Evolutionary conservation across 1,140 invertebrate genomes (phyloP), one percentile per base, ranked within the genome.

Genomic region (Thalassaphorura encarpata): DNA sequence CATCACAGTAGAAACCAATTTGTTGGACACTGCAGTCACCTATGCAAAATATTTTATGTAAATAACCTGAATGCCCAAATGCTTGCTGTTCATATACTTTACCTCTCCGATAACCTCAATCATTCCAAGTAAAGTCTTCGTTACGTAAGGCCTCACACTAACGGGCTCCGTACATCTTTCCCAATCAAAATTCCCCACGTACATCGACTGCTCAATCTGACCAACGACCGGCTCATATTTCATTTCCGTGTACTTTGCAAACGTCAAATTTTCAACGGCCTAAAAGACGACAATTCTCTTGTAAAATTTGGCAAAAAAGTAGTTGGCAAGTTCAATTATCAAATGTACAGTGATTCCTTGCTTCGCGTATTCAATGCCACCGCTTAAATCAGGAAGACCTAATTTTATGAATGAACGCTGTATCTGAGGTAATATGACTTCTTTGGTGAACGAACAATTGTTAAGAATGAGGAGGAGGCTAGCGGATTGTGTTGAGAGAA

Each of bases 191-290:
- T 82, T 76, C 1, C 89, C 89, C 61, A 88, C 74, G 71, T 94
- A 95, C 91, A 97, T 96, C 40, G 86, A 90, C 2, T 88, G 87
- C 73, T 97, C 92, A 59, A 97, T 92, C 16, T 85, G 89, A 19
- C 91, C 91, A 23, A 95, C 85, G 0, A 95, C 73, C 3, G 90
- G 89, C 74, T 96, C 91, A 46, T 87, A 85, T 70, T 95, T 94
- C 61, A 87, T 82, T 71, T 97, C 92, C 43, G 95, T 77, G 69
- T 95, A 97, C 1, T 65, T 61, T 1, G 57, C 60, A 49, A 65
- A 65, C 8, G 60, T 62, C 15, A 65, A 42, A 46, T 55, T 61
- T 33, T 60, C 56, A 24, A 65, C 60, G 5, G 41, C 51, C 62
- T 64, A 59, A 47, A 39, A 52, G 40, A n/a, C 56, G 27, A 16